phyloP scores from a whole-genome alignment of 2,888 invertebrate species.

The Drosophila helvetica region DNA sequence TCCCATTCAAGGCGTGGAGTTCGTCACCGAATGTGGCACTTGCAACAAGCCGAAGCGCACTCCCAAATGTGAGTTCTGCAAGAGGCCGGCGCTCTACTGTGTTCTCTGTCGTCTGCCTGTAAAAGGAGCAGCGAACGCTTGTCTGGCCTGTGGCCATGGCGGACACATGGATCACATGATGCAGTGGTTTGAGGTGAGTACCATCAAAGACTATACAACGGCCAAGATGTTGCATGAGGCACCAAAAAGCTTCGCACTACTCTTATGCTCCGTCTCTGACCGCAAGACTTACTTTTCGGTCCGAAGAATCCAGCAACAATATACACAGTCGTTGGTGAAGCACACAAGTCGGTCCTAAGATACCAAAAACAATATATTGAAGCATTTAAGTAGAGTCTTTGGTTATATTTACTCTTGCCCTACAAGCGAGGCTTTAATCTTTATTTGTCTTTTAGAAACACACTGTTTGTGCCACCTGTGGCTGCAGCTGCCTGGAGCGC shows the following conservation, averaged over 20 bases:
- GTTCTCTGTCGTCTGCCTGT: constrained; percentile 94
- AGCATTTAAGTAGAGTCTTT: no score
- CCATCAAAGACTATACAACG: no score
- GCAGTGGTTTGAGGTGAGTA: constrained; percentile 88
- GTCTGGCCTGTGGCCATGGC: constrained; percentile 95
- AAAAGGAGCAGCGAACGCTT: constrained; percentile 92
- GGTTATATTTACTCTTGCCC: not conserved
- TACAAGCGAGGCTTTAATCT: not conserved
- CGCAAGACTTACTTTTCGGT: no score
- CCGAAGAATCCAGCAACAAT: no score
- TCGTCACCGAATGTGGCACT: constrained; percentile 89
- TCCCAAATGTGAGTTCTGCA: constrained; percentile 90
- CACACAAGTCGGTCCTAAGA: no score
- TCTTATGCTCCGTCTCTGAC: no score
- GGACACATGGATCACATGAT: constrained; percentile 94
- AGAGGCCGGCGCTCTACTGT: constrained; percentile 90
- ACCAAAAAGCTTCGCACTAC: no score
- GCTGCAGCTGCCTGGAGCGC: constrained; percentile 93
- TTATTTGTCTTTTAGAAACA: constrained; percentile 84
- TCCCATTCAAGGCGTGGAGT: constrained; percentile 88
- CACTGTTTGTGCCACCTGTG: constrained; percentile 94
- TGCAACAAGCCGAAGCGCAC: constrained; percentile 88
- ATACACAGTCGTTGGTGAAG: no score
- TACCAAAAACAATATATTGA: no score
- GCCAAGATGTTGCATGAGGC: no score